Percentiles rank a stretch among this genome's conserved stretches.
These are phyloP conservation scores for Polyergus mexicanus DNA, from an alignment of 1,140 invertebrate genomes.

Conservation along the genomic window DNA sequence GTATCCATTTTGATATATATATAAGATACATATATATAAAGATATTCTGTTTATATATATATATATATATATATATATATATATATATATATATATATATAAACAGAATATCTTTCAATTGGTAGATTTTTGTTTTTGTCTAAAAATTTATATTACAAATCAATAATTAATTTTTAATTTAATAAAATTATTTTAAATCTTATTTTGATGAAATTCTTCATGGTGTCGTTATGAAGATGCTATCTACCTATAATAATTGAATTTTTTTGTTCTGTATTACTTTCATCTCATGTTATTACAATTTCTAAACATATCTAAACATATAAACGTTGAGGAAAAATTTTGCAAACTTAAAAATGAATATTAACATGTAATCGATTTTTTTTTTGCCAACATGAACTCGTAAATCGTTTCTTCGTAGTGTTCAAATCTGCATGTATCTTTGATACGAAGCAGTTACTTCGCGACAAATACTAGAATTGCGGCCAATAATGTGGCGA, in stretches of 20 bases:
- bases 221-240: neutral
- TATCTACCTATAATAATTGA: neutral
- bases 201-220: neutral
- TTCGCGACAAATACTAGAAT: conserved; percentile 51
- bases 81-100: neutral
- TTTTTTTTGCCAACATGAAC: neutral
- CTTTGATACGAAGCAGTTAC: conserved; percentile 30
- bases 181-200: neutral
- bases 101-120: too few relatives aligned
- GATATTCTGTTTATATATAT: too few relatives aligned
- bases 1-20: neutral
- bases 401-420: neutral
- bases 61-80: too few relatives aligned
- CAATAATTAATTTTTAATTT: neutral
- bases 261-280: neutral
- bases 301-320: neutral
- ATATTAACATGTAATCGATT: neutral
- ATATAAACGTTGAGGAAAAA: neutral
- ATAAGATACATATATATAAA: neutral
- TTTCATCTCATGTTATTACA: neutral
- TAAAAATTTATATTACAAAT: too few relatives aligned
- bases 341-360: neutral
- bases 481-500: conserved; percentile 21
- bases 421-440: neutral
- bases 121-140: too few relatives aligned